Percentiles rank a stretch among this genome's conserved stretches.
Evolutionary conservation across 2,113 vertebrate genomes (phyloP).

Genomic region (Phyllostomus hastatus): DNA sequence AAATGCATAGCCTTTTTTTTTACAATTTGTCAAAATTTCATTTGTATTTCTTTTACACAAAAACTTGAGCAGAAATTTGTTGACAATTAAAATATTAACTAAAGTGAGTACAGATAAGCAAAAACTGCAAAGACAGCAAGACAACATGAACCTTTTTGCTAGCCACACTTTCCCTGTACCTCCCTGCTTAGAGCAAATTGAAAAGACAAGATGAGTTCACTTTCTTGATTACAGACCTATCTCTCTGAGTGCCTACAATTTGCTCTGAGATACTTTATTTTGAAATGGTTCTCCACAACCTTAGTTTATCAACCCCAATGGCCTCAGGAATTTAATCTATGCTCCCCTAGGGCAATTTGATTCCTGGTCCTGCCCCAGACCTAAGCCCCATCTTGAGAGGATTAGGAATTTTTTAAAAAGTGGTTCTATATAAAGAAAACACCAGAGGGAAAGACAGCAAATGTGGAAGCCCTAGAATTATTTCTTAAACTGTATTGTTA

Average conservation of each 20-base stretch:
- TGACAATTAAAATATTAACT: slow-evolving; percentile 1
- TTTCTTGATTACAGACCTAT: neutral
- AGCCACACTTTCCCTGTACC: too few relatives aligned
- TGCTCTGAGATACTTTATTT: neutral
- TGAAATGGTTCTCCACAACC: neutral
- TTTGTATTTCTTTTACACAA: neutral
- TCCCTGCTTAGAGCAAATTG: neutral
- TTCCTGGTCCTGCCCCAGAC: neutral
- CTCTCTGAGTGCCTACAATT: neutral
- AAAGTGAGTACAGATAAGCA: neutral
- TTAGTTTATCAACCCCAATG: neutral
- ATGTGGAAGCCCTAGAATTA: neutral
- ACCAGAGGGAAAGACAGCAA: neutral
- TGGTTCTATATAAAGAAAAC: neutral
- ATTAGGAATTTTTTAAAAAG: neutral
- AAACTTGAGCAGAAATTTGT: neutral
- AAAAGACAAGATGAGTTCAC: neutral
- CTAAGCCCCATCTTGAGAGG: neutral
- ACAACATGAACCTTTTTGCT: neutral
- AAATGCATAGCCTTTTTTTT: neutral
- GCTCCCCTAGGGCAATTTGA: neutral
- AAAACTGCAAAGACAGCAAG: neutral
- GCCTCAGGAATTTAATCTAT: neutral
- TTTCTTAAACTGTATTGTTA: neutral
- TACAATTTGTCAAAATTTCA: neutral